These are phyloP conservation scores for Muscicapa adusta DNA, from an alignment of 2,113 vertebrate species.

Conservation along the genomic window DNA sequence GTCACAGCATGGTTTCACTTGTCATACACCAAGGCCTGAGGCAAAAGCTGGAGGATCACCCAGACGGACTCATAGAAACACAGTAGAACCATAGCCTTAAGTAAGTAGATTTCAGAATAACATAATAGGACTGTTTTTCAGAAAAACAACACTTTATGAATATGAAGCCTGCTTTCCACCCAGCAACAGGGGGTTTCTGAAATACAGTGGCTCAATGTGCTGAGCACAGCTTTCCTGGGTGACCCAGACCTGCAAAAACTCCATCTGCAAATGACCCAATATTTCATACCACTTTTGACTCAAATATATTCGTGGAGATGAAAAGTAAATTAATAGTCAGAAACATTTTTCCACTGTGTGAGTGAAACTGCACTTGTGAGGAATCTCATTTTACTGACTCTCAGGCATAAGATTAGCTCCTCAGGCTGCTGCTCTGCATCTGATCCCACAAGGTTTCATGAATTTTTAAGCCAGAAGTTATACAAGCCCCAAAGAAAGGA, in stretches of 20 bases:
- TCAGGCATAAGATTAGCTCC: neutral
- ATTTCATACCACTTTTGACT: neutral
- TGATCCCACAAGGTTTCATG: neutral
- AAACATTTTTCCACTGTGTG: neutral
- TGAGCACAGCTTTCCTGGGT: neutral
- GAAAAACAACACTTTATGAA: neutral
- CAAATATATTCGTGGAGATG: neutral
- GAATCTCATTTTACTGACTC: neutral
- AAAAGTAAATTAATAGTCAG: neutral
- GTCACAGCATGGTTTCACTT: neutral
- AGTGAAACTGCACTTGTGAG: neutral
- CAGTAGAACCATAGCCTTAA: neutral
- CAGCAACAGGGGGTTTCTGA: neutral
- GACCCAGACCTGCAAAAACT: neutral
- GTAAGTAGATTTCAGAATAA: neutral
- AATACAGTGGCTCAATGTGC: neutral
- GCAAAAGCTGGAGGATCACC: neutral
- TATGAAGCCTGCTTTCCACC: neutral
- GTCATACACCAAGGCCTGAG: neutral
- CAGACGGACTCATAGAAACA: neutral
- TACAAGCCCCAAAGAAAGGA: fast-evolving
- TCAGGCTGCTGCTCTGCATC: neutral
- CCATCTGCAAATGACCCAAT: neutral
- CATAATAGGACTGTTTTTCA: neutral
- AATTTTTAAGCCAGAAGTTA: neutral